These are phyloP conservation scores for Melolontha melolontha DNA, from an alignment of 2,888 invertebrate genomes.

Conservation along the genomic window DNA sequence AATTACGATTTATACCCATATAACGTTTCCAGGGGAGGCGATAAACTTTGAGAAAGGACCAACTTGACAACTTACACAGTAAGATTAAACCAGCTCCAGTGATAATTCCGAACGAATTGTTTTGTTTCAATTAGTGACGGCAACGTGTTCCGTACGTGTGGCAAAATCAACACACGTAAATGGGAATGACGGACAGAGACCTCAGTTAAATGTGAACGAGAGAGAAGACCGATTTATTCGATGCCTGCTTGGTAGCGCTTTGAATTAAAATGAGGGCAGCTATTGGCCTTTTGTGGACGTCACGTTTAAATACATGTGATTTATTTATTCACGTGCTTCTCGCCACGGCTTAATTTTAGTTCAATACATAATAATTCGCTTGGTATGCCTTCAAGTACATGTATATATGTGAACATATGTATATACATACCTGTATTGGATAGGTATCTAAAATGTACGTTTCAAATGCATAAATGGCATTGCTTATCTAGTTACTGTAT, in stretches of 20 bases:
- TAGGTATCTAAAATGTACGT: background rate
- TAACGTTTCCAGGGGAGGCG: constrained; percentile 33
- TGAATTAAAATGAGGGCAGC: constrained; percentile 41
- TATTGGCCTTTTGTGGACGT: constrained; percentile 40
- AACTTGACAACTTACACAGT: constrained; percentile 31
- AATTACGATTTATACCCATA: constrained; percentile 34
- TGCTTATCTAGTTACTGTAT: constrained; percentile 2
- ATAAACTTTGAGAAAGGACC: constrained; percentile 36
- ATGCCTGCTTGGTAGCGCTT: constrained; percentile 21
- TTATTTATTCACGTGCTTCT: constrained; percentile 42
- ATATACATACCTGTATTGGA: constrained; percentile 1
- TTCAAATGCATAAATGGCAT: constrained; percentile 4
- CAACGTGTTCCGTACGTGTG: constrained; percentile 29
- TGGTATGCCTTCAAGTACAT: constrained; percentile 8
- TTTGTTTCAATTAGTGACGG: constrained; percentile 42
- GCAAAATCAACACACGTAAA: constrained; percentile 28
- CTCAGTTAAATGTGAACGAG: constrained; percentile 7
- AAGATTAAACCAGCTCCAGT: constrained; percentile 40
- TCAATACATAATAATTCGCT: constrained; percentile 33
- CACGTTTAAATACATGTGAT: constrained; percentile 42
- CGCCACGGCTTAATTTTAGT: constrained; percentile 23
- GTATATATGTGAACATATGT: background rate
- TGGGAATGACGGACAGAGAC: constrained; percentile 3
- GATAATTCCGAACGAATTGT: constrained; percentile 37
- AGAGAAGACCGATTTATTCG: constrained; percentile 18